phyloP scores from a whole-genome alignment of 2,888 invertebrate genomes.

The Epiblema foenella region DNA sequence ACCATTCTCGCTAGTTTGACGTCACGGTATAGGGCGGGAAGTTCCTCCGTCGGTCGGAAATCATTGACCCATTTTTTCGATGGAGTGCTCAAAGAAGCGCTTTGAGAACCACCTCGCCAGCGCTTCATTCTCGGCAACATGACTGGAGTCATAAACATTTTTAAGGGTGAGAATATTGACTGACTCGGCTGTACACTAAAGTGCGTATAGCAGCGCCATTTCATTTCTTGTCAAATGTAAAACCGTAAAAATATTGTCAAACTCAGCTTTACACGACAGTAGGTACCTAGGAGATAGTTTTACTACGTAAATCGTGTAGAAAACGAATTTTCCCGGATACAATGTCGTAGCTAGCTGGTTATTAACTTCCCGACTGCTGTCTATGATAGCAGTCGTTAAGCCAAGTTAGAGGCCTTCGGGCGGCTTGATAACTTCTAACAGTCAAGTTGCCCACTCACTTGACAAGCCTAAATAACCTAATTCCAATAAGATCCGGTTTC shows the following conservation, averaged over 20 bases:
- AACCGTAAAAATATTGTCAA: conserved; percentile 1
- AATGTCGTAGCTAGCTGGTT: no score
- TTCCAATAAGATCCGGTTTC: no score
- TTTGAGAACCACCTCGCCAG: background rate
- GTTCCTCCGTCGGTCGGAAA: background rate
- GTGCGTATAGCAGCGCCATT: background rate
- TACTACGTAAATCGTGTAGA: no score
- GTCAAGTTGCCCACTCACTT: no score
- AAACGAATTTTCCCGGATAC: no score
- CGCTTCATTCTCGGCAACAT: background rate
- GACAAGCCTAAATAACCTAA: no score
- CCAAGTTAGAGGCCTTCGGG: no score
- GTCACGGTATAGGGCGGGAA: background rate
- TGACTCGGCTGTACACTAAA: background rate
- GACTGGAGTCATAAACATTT: background rate
- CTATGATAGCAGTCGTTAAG: no score
- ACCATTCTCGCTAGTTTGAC: background rate
- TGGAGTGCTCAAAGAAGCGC: background rate
- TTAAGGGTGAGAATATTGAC: background rate
- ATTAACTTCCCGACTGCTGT: no score
- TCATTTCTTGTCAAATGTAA: no score
- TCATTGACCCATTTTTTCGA: background rate
- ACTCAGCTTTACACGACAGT: background rate
- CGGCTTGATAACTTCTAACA: no score
- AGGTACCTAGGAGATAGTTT: no score